These are phyloP conservation scores for Echiichthys vipera DNA, from an alignment of 2,797 vertebrate species.

Conservation along the genomic window DNA sequence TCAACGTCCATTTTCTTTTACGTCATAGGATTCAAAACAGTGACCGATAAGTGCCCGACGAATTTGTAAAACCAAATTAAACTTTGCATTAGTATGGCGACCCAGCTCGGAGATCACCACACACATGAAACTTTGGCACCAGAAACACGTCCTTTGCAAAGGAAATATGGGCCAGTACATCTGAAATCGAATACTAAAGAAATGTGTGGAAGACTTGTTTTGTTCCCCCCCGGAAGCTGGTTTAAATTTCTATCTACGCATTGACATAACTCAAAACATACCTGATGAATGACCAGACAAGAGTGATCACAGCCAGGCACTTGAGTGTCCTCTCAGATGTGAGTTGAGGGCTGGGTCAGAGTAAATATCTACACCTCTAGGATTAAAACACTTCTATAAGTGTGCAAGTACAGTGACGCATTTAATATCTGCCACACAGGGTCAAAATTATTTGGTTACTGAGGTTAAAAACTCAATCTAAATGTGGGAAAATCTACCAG, in stretches of 20 bases:
- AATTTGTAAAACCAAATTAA: constrained; percentile 31
- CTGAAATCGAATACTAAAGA: constrained; percentile 31
- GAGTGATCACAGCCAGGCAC: constrained; percentile 72
- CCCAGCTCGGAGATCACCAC: constrained; percentile 8
- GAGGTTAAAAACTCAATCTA: constrained; percentile 60
- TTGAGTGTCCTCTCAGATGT: constrained; percentile 69
- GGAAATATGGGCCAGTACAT: constrained; percentile 37
- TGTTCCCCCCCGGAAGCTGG: constrained; percentile 52
- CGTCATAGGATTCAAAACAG: constrained; percentile 39
- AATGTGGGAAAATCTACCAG: constrained; percentile 79
- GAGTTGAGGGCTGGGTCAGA: constrained; percentile 30
- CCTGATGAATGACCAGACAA: constrained; percentile 40
- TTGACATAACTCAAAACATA: constrained; percentile 11
- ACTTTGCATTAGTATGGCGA: constrained; percentile 30
- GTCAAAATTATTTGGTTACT: constrained; percentile 30
- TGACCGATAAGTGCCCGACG: constrained; percentile 17
- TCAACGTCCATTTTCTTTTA: constrained; percentile 7
- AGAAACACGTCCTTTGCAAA: constrained; percentile 25
- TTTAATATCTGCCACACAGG: constrained; percentile 17
- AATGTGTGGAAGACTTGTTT: constrained; percentile 65
- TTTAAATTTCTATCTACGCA: constrained; percentile 26
- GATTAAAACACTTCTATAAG: constrained; percentile 31
- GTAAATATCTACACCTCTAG: constrained; percentile 10
- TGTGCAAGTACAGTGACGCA: constrained; percentile 11
- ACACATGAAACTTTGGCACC: constrained; percentile 56